phyloP scores from a whole-genome alignment of 1,140 invertebrate genomes.

The Parapsyche elsis region DNA sequence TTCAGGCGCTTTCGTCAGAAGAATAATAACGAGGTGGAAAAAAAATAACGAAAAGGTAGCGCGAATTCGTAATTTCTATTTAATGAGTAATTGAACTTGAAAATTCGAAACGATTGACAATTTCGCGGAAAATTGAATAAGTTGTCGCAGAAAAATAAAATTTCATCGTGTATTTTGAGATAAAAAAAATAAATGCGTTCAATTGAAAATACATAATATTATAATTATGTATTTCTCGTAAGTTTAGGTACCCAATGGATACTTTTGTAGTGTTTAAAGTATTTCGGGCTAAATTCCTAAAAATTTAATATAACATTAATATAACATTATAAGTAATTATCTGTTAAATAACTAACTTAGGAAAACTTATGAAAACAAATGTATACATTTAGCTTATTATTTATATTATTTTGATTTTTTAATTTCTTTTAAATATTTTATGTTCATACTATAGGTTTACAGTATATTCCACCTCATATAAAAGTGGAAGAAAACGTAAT shows the following conservation, averaged over 20 bases:
- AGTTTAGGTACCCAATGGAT: too few species aligned
- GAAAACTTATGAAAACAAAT: background rate
- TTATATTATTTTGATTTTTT: background rate
- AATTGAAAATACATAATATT: too few species aligned
- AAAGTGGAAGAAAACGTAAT: conserved; percentile 21
- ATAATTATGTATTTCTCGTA: too few species aligned
- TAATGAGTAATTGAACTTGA: background rate
- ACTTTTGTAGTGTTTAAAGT: background rate
- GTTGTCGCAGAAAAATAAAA: too few species aligned
- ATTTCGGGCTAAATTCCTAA: background rate
- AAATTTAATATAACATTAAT: background rate
- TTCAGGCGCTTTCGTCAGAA: background rate
- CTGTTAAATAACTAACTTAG: background rate
- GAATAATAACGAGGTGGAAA: background rate
- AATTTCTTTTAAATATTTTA: background rate
- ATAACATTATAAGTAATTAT: background rate
- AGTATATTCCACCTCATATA: conserved; percentile 17
- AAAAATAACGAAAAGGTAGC: background rate
- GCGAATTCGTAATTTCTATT: background rate
- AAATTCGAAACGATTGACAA: too few species aligned
- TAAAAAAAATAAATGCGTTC: too few species aligned
- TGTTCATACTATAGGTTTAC: background rate
- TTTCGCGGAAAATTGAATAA: too few species aligned
- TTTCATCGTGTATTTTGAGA: too few species aligned
- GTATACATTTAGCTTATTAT: background rate